Conservation (phyloP, 2,888 invertebrate species). For the Campoplex nolae region DNA sequence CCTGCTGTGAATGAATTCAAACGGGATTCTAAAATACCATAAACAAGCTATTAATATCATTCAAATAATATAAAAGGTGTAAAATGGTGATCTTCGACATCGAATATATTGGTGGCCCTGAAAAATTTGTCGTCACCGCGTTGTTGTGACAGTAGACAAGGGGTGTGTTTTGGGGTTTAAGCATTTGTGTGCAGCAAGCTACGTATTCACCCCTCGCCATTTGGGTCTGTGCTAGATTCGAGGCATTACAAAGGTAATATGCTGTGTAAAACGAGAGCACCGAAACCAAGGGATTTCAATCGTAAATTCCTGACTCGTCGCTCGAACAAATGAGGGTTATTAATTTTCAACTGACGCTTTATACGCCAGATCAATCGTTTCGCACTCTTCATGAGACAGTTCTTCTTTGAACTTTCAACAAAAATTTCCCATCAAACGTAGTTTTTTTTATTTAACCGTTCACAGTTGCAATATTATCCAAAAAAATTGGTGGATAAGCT, state of each 20-base stretch:
- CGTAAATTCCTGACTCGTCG: constrained; percentile 57
- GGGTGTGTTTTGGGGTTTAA: constrained; percentile 80
- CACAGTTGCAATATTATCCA: constrained; percentile 14
- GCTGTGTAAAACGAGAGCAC: constrained; percentile 66
- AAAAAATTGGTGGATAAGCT: constrained; percentile 14
- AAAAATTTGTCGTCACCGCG: constrained; percentile 69
- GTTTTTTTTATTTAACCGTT: constrained; percentile 14
- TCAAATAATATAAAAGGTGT: constrained; percentile 69
- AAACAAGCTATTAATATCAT: constrained; percentile 79
- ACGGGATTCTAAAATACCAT: constrained; percentile 75
- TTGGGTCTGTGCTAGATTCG: constrained; percentile 27
- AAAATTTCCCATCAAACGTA: constrained; percentile 53
- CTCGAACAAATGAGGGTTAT: constrained; percentile 81
- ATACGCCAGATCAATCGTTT: constrained; percentile 55
- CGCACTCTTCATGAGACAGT: constrained; percentile 37
- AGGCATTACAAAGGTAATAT: constrained; percentile 52
- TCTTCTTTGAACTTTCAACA: constrained; percentile 23
- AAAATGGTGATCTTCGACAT: constrained; percentile 53
- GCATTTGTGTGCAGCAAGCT: constrained; percentile 69
- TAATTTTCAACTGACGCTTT: constrained; percentile 75
- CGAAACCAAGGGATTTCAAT: constrained; percentile 44
- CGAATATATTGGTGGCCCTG: constrained; percentile 70
- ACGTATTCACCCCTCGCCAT: constrained; percentile 52
- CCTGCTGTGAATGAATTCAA: constrained; percentile 69
- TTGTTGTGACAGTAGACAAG: constrained; percentile 82